phyloP scores from a whole-genome alignment of 2,888 invertebrate genomes.

The Proisotoma minuta region DNA sequence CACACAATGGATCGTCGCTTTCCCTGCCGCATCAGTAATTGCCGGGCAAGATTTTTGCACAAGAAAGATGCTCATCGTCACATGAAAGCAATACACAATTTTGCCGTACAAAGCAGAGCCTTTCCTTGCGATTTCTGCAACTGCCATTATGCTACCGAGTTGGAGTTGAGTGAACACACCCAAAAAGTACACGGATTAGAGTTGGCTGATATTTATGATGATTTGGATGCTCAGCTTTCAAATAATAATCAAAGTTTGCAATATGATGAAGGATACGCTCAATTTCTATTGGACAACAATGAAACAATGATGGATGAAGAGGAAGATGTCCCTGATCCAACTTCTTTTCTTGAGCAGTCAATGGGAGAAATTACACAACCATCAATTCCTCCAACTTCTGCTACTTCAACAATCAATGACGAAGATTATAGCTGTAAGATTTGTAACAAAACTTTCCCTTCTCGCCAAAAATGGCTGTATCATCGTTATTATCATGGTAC shows the following conservation, averaged over 20 bases:
- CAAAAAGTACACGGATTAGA: not conserved
- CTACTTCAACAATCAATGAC: not conserved
- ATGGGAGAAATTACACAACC: constrained; percentile 11
- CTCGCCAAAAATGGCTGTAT: constrained; percentile 25
- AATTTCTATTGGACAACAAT: too few relatives aligned
- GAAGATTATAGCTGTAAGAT: constrained; percentile 10
- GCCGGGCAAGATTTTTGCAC: constrained; percentile 18
- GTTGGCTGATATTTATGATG: not conserved
- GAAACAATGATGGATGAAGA: too few relatives aligned
- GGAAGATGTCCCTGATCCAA: constrained; percentile 4
- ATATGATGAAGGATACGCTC: not conserved
- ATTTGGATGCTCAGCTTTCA: not conserved
- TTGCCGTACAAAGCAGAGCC: not conserved
- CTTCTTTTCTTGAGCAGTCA: constrained; percentile 10
- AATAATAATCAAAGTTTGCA: not conserved
- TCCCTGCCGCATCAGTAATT: constrained; percentile 19
- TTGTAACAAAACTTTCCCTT: constrained; percentile 16
- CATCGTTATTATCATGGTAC: constrained; percentile 28
- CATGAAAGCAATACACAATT: not conserved
- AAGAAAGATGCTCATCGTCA: constrained; percentile 2
- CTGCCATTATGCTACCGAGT: not conserved
- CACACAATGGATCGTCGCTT: constrained; percentile 20
- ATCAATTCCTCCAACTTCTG: not conserved
- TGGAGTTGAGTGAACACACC: not conserved
- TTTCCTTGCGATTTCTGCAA: constrained; percentile 15